These are phyloP conservation scores for Halesus radiatus DNA, from an alignment of 1,140 invertebrate species.

Conservation along the genomic window DNA sequence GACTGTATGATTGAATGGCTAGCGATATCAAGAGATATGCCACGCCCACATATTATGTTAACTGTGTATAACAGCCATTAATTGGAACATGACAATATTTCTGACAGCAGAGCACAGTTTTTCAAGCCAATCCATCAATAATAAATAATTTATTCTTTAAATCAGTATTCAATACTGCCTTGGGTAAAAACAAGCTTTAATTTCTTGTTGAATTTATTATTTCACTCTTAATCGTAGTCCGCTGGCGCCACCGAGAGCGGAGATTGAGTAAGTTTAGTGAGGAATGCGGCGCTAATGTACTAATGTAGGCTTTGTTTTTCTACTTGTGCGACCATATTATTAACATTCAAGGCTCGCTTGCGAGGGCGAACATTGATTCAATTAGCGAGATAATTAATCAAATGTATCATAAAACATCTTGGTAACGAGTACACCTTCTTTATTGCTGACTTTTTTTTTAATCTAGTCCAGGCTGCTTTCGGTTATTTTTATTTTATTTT, in stretches of 20 bases:
- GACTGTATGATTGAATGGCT: no score
- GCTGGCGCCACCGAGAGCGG: conserved; percentile 20
- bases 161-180: conserved; percentile 14
- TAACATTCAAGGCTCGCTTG: conserved; percentile 28
- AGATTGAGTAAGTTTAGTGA: not conserved
- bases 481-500: no score
- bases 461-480: no score
- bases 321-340: not conserved
- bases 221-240: not conserved
- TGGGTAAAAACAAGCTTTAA: not conserved
- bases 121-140: no score
- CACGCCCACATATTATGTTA: no score
- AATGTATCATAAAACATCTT: not conserved
- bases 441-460: no score
- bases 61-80: no score
- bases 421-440: no score
- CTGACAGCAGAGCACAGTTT: no score
- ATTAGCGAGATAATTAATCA: conserved; percentile 25
- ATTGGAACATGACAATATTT: no score
- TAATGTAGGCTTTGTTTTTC: conserved; percentile 16
- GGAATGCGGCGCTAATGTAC: conserved; percentile 25
- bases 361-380: conserved; percentile 35
- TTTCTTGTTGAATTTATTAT: conserved; percentile 3
- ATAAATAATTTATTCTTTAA: not conserved
- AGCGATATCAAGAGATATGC: no score